Conservation (phyloP, 2,113 vertebrate species). For the Gobiocypris rarus region DNA sequence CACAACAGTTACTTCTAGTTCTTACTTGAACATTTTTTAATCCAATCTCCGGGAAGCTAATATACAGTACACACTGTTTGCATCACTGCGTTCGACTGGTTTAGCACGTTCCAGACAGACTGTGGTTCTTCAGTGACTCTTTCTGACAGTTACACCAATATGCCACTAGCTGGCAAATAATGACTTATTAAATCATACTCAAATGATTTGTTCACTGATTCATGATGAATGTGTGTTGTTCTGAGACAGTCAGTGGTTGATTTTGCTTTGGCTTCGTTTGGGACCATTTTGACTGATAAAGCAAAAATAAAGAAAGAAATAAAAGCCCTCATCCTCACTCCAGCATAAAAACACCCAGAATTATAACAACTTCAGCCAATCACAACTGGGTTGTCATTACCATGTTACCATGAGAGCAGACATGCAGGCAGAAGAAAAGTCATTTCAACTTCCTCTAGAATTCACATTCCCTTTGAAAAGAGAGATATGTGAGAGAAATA, state of each 20-base stretch:
- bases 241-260: neutral
- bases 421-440: conserved; percentile 11
- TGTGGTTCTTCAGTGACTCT: neutral
- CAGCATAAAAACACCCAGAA: neutral
- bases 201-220: neutral
- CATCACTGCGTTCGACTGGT: neutral
- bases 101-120: neutral
- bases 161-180: neutral
- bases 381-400: neutral
- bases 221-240: neutral
- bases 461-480: neutral
- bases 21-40: neutral
- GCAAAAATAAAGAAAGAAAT: neutral
- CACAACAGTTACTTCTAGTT: neutral
- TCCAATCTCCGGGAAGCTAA: neutral
- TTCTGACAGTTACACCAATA: neutral
- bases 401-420: conserved; percentile 1
- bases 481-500: neutral
- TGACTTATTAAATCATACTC: neutral
- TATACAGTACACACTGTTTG: neutral
- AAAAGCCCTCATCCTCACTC: neutral
- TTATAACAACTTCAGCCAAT: neutral
- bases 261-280: neutral
- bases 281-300: neutral
- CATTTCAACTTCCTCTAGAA: conserved; percentile 13